Conservation (phyloP, 2,113 vertebrate genomes). For the Pituophis catenifer region DNA sequence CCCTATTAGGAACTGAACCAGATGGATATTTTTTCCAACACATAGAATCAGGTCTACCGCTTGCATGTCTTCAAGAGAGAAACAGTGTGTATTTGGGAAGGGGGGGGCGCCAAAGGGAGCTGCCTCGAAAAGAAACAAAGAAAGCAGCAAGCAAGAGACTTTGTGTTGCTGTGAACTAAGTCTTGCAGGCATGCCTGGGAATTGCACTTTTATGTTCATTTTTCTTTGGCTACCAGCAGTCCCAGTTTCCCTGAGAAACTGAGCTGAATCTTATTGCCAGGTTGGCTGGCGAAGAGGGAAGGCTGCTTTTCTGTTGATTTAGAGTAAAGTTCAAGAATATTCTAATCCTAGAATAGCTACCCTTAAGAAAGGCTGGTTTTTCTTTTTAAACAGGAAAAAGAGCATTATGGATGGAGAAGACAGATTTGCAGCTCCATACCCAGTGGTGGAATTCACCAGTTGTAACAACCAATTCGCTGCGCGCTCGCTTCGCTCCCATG, state of each 20-base stretch:
- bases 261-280: neutral
- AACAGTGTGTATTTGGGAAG: neutral
- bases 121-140: neutral
- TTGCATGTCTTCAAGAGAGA: neutral
- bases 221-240: neutral
- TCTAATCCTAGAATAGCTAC: neutral
- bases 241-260: neutral
- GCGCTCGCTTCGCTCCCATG: too few relatives aligned
- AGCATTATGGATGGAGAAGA: neutral
- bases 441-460: neutral
- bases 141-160: neutral
- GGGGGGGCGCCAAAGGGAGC: neutral
- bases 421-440: neutral
- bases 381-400: neutral
- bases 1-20: too few relatives aligned
- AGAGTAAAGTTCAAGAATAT: neutral
- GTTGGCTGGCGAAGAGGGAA: neutral
- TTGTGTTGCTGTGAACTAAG: neutral
- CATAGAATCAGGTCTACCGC: neutral
- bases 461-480: too few relatives aligned
- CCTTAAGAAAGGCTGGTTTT: neutral
- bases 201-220: neutral
- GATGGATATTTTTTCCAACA: too few relatives aligned
- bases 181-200: neutral
- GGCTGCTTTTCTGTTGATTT: neutral